Percentiles rank a stretch among this genome's conserved stretches.
Evolutionary conservation across 1,140 invertebrate species (phyloP).

Genomic region (Micrasema longulum): DNA sequence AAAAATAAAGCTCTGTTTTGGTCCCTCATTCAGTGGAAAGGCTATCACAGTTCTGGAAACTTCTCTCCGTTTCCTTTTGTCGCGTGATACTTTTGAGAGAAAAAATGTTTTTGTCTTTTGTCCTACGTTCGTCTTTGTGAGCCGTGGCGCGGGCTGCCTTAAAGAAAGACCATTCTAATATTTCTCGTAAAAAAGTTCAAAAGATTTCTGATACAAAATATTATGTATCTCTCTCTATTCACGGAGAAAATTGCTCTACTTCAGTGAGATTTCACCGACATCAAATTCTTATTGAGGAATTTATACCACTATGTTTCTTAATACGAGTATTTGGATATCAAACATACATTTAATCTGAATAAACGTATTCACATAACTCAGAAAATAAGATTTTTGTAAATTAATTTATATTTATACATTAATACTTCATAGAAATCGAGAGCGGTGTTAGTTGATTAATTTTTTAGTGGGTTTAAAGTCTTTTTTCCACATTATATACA

Average conservation of each 20-base stretch:
- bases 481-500: no score
- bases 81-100: constrained; percentile 34
- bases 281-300: no score
- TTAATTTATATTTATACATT: no score
- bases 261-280: not conserved
- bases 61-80: constrained; percentile 35
- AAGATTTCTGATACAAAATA: constrained; percentile 31
- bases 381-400: no score
- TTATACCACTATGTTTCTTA: no score
- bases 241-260: constrained; percentile 26
- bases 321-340: no score
- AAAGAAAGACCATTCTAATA: constrained; percentile 45
- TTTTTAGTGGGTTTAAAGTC: no score
- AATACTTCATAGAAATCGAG: no score
- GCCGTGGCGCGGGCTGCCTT: constrained; percentile 10
- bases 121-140: constrained; percentile 42
- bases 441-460: no score
- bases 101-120: constrained; percentile 43
- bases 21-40: constrained; percentile 9
- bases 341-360: no score
- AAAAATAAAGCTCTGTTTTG: constrained; percentile 29
- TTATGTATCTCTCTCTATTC: constrained; percentile 33
- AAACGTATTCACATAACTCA: no score
- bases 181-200: constrained; percentile 37
- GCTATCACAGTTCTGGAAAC: constrained; percentile 36